These are phyloP conservation scores for Diachrysia chrysitis DNA, from an alignment of 2,888 invertebrate species.

Conservation along the genomic window DNA sequence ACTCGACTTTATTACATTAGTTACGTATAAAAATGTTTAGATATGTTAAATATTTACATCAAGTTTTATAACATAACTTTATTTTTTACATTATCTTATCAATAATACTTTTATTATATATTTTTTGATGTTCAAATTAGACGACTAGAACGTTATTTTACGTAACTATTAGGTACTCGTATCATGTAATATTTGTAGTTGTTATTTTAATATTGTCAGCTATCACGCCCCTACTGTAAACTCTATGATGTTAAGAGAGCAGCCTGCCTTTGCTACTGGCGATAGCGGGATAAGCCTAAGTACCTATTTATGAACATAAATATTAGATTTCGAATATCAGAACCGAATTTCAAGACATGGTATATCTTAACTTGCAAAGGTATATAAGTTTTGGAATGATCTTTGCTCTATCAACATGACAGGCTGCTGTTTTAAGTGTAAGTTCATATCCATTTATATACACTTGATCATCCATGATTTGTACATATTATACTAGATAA, in stretches of 20 bases:
- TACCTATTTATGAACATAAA: constrained; percentile 42
- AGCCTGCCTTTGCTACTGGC: constrained; percentile 15
- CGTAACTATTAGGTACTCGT: constrained; percentile 14
- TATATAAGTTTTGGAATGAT: neutral
- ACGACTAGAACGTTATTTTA: constrained; percentile 9
- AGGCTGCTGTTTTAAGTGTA: neutral
- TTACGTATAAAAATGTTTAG: constrained; percentile 49
- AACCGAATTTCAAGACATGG: neutral
- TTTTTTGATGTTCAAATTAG: neutral
- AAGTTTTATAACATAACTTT: constrained; percentile 12
- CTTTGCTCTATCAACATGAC: neutral
- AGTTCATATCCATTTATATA: neutral
- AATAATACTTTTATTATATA: neutral
- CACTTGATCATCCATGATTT: neutral
- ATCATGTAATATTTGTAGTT: constrained; percentile 26
- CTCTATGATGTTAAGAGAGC: constrained; percentile 12
- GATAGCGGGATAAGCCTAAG: constrained; percentile 27
- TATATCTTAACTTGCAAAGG: neutral
- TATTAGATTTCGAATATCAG: constrained; percentile 31
- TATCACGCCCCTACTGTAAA: constrained; percentile 23
- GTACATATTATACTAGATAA: neutral
- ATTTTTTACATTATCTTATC: neutral
- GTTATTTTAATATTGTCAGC: constrained; percentile 45
- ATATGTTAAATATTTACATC: constrained; percentile 45
- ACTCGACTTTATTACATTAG: constrained; percentile 9